Evolutionary conservation across 2,797 vertebrate genomes (phyloP), one percentile per base, ranked within the genome.

Genomic region (Argya squamiceps): DNA sequence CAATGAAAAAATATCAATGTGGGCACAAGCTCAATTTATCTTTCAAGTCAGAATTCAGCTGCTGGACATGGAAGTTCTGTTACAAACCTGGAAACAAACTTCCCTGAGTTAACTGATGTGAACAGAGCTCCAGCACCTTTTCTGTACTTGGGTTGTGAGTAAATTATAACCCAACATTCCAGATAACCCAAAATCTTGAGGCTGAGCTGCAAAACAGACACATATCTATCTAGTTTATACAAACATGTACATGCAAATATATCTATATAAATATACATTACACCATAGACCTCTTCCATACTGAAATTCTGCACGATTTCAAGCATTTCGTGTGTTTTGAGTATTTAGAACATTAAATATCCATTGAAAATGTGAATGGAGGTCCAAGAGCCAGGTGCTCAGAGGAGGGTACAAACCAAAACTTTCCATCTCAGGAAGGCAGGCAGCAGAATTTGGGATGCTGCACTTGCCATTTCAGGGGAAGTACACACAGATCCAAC

Each of bases 31-130:
- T 67, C 34, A 49, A 21, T 81, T 83, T 56, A 29, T 34, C 50
- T 75, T 85, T 62, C 53, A n/a, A 84, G 41, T 26, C 37, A 62
- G 62, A 90, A 88, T 46, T 93, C 76, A 32, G 49, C 41, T 93
- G 41, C 43, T 36, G 49, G 15, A 80, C 24, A 12, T 36, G 59
- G 60, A 74, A 56, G 65, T 74, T 56, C 27, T 5, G 1, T 36
- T n/a, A 0, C 1, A 10, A 36, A 30, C 7, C 21, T n/a, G 41
- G 44, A 85, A 70, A 84, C 6, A 90, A 85, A 68, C 11, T 30
- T 56, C 68, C 30, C 53, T 12, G 20, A 55, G 11, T 39, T 34
- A 70, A 50, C 9, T 7, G n/a, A 37, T 16, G 7, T 1, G 1
- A 71, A 32, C 43, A 69, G 30, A 84, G 26, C 26, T 70, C 37